A percentile compares a stretch with the other conserved stretches of the same genome.
phyloP scores from a whole-genome alignment of 2,888 invertebrate species.

The Euclidia mi region DNA sequence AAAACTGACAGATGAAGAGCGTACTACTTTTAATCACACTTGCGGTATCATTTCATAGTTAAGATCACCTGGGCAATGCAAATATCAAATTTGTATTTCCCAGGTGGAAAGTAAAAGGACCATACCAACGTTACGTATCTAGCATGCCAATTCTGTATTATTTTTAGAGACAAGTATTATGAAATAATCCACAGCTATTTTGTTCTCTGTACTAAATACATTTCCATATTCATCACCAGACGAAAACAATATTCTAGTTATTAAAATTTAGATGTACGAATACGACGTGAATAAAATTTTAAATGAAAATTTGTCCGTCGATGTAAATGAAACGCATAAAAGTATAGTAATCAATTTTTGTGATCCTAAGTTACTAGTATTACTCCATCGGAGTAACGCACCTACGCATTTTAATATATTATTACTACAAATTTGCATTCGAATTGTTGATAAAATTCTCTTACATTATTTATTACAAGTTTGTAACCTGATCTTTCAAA shows the following conservation, averaged over 20 bases:
- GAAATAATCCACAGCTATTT: too few species aligned
- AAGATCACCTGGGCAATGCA: neutral
- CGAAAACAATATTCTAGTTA: neutral
- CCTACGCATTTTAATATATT: constrained; percentile 33
- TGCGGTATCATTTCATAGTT: too few species aligned
- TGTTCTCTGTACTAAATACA: too few species aligned
- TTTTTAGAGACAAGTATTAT: too few species aligned
- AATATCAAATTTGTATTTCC: neutral
- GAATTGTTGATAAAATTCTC: constrained; percentile 39
- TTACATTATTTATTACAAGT: constrained; percentile 39
- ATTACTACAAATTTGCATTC: constrained; percentile 34
- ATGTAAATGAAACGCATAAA: constrained; percentile 8
- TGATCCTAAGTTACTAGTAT: constrained; percentile 6
- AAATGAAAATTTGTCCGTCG: neutral
- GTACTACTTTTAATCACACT: too few species aligned
- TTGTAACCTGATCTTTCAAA: constrained; percentile 34
- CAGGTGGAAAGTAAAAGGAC: too few species aligned
- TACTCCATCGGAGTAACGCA: constrained; percentile 10
- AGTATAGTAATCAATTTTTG: constrained; percentile 3
- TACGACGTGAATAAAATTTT: neutral
- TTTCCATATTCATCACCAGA: neutral
- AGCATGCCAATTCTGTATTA: too few species aligned
- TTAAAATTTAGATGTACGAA: neutral
- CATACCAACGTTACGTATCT: too few species aligned
- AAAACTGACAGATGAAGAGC: too few species aligned